Conservation (phyloP, 2,797 vertebrate genomes). For the Triplophysa yarkandensis region DNA sequence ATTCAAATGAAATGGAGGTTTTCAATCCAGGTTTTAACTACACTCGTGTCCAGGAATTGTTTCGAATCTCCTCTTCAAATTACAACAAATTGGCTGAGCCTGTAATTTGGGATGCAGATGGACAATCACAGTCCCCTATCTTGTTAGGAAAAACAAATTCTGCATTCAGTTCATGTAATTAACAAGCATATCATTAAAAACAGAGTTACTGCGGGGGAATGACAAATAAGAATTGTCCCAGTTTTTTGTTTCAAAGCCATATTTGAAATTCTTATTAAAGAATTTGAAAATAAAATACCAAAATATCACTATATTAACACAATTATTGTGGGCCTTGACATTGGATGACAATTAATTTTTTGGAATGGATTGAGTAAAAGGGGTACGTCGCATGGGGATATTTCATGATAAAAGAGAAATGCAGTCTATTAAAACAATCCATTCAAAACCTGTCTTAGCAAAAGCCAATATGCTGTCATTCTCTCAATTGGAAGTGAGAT, state of each 20-base stretch:
- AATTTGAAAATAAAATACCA: conserved; percentile 41
- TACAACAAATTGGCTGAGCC: conserved; percentile 17
- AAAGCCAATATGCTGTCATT: conserved; percentile 30
- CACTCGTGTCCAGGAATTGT: conserved; percentile 51
- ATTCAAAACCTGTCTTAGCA: conserved; percentile 37
- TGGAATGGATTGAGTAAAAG: too few species aligned
- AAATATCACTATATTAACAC: conserved; percentile 35
- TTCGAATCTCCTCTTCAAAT: conserved; percentile 42
- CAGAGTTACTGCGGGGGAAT: conserved; percentile 21
- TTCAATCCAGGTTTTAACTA: conserved; percentile 46
- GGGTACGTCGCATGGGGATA: conserved; percentile 38
- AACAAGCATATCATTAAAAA: conserved; percentile 41
- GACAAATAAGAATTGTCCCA: conserved; percentile 42
- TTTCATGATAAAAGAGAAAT: conserved; percentile 42
- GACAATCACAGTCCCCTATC: conserved; percentile 33
- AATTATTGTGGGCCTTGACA: conserved; percentile 37
- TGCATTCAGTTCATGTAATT: conserved; percentile 52
- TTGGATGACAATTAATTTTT: conserved; percentile 46
- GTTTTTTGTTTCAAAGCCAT: conserved; percentile 42
- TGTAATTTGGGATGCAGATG: conserved; percentile 41
- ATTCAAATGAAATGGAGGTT: conserved; percentile 48
- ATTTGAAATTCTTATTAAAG: too few species aligned
- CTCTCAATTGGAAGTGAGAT: conserved; percentile 28
- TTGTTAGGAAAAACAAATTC: conserved; percentile 40
- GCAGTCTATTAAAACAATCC: conserved; percentile 39